Percentiles rank a stretch among this genome's conserved stretches.
phyloP scores from a whole-genome alignment of 2,797 vertebrate species.

The Mormyrus hasselquistii region DNA sequence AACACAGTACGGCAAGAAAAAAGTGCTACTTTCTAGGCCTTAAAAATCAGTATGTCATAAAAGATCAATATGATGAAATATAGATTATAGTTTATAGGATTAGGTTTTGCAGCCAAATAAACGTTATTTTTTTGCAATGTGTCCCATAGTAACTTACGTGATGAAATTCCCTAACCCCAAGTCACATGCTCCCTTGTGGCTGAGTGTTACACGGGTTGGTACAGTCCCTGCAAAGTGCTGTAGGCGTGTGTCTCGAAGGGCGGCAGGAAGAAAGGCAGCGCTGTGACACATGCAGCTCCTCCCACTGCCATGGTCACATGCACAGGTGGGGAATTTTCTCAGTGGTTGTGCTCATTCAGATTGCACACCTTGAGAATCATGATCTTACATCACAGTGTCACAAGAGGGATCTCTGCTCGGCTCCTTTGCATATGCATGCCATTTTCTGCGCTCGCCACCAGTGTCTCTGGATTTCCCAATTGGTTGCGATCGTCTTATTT shows the following conservation, averaged over 20 bases:
- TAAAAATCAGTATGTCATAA: not conserved
- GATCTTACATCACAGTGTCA: not conserved
- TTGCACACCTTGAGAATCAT: not conserved
- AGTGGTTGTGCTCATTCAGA: not conserved
- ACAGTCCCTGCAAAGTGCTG: constrained; percentile 18
- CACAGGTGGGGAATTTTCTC: not conserved
- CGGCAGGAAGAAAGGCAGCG: not conserved
- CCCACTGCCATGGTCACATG: not conserved
- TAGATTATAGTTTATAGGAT: not conserved
- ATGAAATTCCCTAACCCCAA: constrained; percentile 21
- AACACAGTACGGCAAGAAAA: not conserved
- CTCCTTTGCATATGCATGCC: not conserved
- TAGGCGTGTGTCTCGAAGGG: not conserved
- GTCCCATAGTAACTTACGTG: constrained; percentile 15
- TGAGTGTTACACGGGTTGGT: constrained; percentile 20
- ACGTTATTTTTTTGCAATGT: not conserved
- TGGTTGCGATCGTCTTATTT: not conserved
- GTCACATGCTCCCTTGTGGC: constrained; percentile 32
- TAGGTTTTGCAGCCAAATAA: not conserved
- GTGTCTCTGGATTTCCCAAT: not conserved
- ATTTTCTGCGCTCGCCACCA: not conserved
- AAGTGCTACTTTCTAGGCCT: not conserved
- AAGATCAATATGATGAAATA: not conserved
- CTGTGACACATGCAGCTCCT: not conserved
- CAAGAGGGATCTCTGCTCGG: not conserved